Percentiles rank a stretch among this genome's conserved stretches.
Evolutionary conservation across 2,797 vertebrate genomes (phyloP).

Genomic region (Urosaurus nigricauda): DNA sequence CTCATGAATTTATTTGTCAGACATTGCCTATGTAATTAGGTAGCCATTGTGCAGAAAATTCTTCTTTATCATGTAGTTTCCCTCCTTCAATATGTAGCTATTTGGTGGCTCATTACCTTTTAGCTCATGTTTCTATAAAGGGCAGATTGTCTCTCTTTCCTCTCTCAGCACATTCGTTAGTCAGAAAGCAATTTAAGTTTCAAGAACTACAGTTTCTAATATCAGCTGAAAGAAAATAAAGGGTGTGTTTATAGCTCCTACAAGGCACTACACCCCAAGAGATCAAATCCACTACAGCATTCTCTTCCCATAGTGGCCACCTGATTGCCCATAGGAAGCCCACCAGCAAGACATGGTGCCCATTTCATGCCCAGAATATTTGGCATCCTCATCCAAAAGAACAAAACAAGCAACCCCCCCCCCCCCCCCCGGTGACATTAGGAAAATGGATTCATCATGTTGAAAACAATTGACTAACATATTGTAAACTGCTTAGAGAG

Average conservation of each 20-base stretch:
- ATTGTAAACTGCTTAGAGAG: no score
- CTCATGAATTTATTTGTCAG: conserved; percentile 25
- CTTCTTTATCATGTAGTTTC: conserved; percentile 23
- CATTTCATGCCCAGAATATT: not conserved
- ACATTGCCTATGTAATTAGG: conserved; percentile 16
- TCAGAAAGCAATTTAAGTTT: conserved; percentile 17
- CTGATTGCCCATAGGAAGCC: not conserved
- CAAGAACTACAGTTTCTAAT: not conserved
- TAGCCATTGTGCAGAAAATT: conserved; percentile 15
- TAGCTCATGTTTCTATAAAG: conserved; percentile 38
- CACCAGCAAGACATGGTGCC: not conserved
- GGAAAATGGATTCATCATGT: no score
- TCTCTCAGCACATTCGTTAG: conserved; percentile 22
- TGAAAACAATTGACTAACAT: no score
- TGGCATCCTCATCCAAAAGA: no score
- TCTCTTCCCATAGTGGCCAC: not conserved
- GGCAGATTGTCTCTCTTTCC: conserved; percentile 15
- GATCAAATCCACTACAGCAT: not conserved
- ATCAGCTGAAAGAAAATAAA: not conserved
- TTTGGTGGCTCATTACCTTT: conserved; percentile 35
- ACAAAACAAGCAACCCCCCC: no score
- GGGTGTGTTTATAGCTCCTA: not conserved
- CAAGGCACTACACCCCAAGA: not conserved
- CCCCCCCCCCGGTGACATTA: no score
- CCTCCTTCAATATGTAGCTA: conserved; percentile 3